Conservation (phyloP, 92 coral and sea anemone species). For the Plumapathes pennacea region DNA sequence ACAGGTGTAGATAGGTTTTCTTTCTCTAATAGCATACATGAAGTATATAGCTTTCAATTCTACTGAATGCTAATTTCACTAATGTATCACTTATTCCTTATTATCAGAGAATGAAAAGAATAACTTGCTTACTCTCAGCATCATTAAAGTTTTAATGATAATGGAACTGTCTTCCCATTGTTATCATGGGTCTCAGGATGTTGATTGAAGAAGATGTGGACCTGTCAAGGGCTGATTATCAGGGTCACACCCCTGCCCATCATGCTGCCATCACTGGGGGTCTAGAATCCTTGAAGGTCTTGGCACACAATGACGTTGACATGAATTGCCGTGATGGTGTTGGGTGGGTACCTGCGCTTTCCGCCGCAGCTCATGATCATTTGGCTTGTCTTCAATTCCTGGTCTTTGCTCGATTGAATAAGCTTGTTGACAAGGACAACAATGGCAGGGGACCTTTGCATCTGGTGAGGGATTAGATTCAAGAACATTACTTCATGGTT, state of each 20-base stretch:
- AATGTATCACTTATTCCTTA: no score
- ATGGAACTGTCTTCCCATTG: no score
- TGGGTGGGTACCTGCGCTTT: slow-evolving; percentile 81
- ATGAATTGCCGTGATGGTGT: slow-evolving; percentile 67
- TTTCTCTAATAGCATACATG: no score
- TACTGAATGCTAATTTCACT: no score
- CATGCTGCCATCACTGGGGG: slow-evolving; percentile 81
- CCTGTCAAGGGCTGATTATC: slow-evolving; percentile 59
- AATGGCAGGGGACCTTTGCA: slow-evolving; percentile 78
- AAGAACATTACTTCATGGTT: background rate
- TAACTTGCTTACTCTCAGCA: no score
- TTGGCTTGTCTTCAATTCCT: slow-evolving; percentile 74
- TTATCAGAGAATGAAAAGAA: no score
- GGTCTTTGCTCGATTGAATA: slow-evolving; percentile 59
- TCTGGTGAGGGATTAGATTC: slow-evolving; percentile 47
- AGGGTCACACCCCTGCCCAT: slow-evolving; percentile 84
- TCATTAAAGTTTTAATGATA: no score
- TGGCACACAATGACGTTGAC: slow-evolving; percentile 80
- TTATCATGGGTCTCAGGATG: slow-evolving; percentile 70
- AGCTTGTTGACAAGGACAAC: slow-evolving; percentile 67
- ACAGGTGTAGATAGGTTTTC: no score
- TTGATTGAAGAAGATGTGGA: slow-evolving; percentile 77
- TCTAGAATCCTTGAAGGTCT: slow-evolving; percentile 71
- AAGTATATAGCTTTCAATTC: no score
- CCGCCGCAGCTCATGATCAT: slow-evolving; percentile 77